phyloP scores from a whole-genome alignment of 1,140 invertebrate genomes.

The Dreissena rostriformis region DNA sequence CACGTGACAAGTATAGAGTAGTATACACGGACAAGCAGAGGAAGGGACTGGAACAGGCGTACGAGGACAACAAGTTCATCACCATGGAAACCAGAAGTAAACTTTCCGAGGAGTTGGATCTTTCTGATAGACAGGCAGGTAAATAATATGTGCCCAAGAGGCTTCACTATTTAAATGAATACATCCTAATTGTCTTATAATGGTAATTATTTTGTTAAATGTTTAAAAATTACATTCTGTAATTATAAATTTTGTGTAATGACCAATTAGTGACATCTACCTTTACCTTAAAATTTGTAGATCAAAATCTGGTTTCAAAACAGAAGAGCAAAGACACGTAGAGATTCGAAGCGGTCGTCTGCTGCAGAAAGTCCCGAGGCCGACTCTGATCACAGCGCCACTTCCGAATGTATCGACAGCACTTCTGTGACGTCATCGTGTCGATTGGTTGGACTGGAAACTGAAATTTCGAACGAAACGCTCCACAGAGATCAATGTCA shows the following conservation, averaged over 20 bases:
- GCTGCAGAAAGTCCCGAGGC: not conserved
- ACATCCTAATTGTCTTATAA: not conserved
- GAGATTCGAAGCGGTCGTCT: constrained; percentile 13
- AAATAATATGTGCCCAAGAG: not conserved
- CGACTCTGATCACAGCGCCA: too few relatives aligned
- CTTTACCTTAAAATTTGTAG: not conserved
- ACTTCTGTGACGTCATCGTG: not conserved
- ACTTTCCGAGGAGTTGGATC: constrained; percentile 19
- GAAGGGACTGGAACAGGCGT: constrained; percentile 32
- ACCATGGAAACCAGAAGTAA: not conserved
- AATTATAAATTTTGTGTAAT: not conserved
- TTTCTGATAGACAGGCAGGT: constrained; percentile 54
- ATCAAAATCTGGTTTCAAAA: constrained; percentile 48
- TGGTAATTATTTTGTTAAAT: not conserved
- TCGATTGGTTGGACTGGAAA: not conserved
- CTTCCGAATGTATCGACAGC: not conserved
- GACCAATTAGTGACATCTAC: not conserved
- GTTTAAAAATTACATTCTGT: not conserved
- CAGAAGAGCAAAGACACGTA: constrained; percentile 34
- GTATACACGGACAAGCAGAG: constrained; percentile 50
- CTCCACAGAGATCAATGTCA: not conserved
- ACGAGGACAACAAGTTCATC: constrained; percentile 38
- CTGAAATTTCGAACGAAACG: not conserved
- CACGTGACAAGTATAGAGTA: constrained; percentile 42
- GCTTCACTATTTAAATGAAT: too few relatives aligned